A percentile compares a stretch with the other conserved stretches of the same genome.
These are phyloP conservation scores for Bombus affinis DNA, from an alignment of 1,140 invertebrate species.

Conservation along the genomic window DNA sequence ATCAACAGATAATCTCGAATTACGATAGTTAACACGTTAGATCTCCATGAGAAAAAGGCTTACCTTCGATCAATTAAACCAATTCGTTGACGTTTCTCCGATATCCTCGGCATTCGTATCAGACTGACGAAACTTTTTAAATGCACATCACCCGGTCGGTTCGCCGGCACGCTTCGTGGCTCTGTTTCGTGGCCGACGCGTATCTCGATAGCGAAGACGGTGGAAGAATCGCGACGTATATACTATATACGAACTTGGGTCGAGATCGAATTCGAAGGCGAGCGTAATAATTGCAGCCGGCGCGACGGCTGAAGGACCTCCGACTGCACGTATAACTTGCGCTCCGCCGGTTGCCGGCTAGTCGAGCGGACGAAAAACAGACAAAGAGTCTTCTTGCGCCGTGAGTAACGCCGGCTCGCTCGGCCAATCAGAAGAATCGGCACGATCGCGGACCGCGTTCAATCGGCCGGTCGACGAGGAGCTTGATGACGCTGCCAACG, in stretches of 20 bases:
- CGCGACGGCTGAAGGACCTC: conserved; percentile 65
- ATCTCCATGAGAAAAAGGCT: not conserved
- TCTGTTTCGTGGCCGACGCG: not conserved
- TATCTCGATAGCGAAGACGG: not conserved
- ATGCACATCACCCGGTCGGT: conserved; percentile 31
- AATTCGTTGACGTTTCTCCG: not conserved
- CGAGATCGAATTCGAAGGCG: conserved; percentile 56
- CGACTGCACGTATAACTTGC: conserved; percentile 66
- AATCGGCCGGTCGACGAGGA: conserved; percentile 54
- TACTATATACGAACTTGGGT: not conserved
- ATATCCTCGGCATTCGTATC: conserved; percentile 23
- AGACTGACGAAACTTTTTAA: conserved; percentile 2
- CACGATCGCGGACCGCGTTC: conserved; percentile 64
- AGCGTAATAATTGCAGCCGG: conserved; percentile 65
- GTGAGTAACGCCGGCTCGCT: conserved; percentile 63
- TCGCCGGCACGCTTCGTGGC: conserved; percentile 11
- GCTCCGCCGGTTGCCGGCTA: conserved; percentile 58
- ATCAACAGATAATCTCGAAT: not conserved
- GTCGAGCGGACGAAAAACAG: conserved; percentile 67
- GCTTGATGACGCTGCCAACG: conserved; percentile 55
- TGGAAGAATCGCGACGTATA: not conserved
- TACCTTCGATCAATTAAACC: conserved; percentile 15
- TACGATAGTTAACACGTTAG: not conserved
- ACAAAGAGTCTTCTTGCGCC: conserved; percentile 69
- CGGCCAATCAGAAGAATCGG: conserved; percentile 67